phyloP scores from a whole-genome alignment of 2,888 invertebrate species.

The Dynastes tityus region DNA sequence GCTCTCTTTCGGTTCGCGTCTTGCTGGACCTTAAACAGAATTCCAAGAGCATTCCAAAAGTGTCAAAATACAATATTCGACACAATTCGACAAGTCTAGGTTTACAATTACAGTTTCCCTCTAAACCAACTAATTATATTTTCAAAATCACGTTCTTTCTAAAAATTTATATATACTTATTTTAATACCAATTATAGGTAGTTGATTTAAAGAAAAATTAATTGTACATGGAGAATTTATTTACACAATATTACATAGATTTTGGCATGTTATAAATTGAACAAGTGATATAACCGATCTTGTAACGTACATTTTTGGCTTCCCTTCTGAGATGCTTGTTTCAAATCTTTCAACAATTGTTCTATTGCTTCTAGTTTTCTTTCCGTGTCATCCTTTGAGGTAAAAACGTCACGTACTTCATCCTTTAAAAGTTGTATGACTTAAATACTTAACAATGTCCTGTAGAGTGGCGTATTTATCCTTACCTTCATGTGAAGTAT shows the following conservation, averaged over 20 bases:
- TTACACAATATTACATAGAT: background rate
- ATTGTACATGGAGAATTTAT: too few relatives aligned
- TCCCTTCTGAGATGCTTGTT: background rate
- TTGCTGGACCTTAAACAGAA: conserved; percentile 22
- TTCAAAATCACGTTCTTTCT: too few relatives aligned
- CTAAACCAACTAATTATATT: too few relatives aligned
- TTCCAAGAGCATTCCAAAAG: background rate
- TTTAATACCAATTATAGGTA: too few relatives aligned
- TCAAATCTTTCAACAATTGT: conserved; percentile 30
- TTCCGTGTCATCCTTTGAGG: conserved; percentile 69
- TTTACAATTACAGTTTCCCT: background rate
- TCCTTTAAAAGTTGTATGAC: background rate
- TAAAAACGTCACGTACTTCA: conserved; percentile 51
- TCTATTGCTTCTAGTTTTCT: conserved; percentile 44
- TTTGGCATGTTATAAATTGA: background rate
- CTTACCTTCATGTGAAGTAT: conserved; percentile 26
- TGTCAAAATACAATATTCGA: too few relatives aligned
- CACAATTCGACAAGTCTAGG: background rate
- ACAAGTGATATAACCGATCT: background rate
- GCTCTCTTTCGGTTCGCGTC: background rate
- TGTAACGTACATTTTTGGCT: conserved; percentile 7
- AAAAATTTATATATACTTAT: too few relatives aligned
- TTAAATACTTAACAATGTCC: background rate
- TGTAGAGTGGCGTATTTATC: background rate
- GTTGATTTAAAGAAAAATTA: too few relatives aligned